Conservation (phyloP, 1,140 invertebrate species). For the Polypedilum vanderplanki region DNA sequence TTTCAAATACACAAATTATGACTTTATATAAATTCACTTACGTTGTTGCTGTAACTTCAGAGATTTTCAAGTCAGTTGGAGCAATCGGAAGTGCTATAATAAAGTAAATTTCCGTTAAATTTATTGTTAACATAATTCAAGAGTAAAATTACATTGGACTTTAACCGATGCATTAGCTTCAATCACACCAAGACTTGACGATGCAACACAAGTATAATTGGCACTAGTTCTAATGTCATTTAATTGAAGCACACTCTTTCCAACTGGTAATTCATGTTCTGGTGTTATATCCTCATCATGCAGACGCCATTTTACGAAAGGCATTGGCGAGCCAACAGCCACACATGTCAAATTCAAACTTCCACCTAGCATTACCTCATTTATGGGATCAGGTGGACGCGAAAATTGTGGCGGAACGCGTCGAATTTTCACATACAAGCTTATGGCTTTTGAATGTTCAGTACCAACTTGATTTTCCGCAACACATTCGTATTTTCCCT, state of each 20-base stretch:
- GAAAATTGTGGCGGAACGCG: slow-evolving; percentile 91
- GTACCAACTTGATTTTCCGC: slow-evolving; percentile 86
- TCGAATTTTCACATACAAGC: slow-evolving; percentile 92
- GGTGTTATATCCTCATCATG: slow-evolving; percentile 70
- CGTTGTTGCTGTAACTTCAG: slow-evolving; percentile 59
- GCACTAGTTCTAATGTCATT: slow-evolving; percentile 83
- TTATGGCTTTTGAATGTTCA: slow-evolving; percentile 83
- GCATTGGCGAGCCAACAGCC: slow-evolving; percentile 95
- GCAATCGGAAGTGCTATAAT: slow-evolving; percentile 63
- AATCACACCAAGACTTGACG: slow-evolving; percentile 87
- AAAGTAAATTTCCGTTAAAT: neutral
- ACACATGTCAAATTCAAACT: slow-evolving; percentile 92
- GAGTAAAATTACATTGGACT: slow-evolving; percentile 77
- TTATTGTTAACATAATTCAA: neutral
- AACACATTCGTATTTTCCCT: slow-evolving; percentile 86
- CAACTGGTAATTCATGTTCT: slow-evolving; percentile 76
- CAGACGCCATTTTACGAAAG: slow-evolving; percentile 85
- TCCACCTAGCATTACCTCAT: slow-evolving; percentile 83
- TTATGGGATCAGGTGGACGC: slow-evolving; percentile 71
- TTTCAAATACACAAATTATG: too few relatives aligned
- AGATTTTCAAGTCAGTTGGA: neutral
- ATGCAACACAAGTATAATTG: slow-evolving; percentile 94
- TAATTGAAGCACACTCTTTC: slow-evolving; percentile 77
- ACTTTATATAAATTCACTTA: slow-evolving; percentile 50
- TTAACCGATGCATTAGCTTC: slow-evolving; percentile 79